Percentiles rank a stretch among this genome's conserved stretches.
Conservation (phyloP, 2,113 vertebrate species). For the Blennius ocellaris region DNA sequence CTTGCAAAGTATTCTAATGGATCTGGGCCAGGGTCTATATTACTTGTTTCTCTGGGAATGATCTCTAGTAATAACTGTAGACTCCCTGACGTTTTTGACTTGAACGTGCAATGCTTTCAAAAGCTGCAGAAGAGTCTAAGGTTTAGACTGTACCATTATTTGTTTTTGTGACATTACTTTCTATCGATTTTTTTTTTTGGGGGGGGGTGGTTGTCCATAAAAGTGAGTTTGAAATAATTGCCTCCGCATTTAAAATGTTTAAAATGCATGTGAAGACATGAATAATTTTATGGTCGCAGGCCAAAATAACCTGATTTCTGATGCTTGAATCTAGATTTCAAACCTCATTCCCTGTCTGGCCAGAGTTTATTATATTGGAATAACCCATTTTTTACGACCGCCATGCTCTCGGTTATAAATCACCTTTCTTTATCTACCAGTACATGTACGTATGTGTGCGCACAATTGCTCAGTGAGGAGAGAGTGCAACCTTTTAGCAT, state of each 20-base stretch:
- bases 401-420: constrained; percentile 10
- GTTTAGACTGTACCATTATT: not conserved
- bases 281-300: constrained; percentile 16
- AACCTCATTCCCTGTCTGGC: not conserved
- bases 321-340: not conserved
- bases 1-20: constrained; percentile 37
- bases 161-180: not conserved
- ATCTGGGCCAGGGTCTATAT: constrained; percentile 26
- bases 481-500: constrained; percentile 32
- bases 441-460: not conserved
- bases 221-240: not conserved
- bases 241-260: not conserved
- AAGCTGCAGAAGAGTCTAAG: not conserved
- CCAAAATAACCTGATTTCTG: constrained; percentile 2
- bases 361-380: constrained; percentile 9
- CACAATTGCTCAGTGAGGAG: constrained; percentile 1
- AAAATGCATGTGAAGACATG: not conserved
- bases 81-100: constrained; percentile 50
- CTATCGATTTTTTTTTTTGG: not conserved
- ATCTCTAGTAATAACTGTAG: constrained; percentile 47
- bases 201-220: not conserved
- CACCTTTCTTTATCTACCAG: constrained; percentile 16
- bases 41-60: constrained; percentile 47
- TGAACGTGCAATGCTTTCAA: constrained; percentile 17
- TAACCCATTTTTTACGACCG: constrained; percentile 9